These are phyloP conservation scores for Thamnaconus septentrionalis DNA, from an alignment of 2,113 vertebrate genomes.

Conservation along the genomic window DNA sequence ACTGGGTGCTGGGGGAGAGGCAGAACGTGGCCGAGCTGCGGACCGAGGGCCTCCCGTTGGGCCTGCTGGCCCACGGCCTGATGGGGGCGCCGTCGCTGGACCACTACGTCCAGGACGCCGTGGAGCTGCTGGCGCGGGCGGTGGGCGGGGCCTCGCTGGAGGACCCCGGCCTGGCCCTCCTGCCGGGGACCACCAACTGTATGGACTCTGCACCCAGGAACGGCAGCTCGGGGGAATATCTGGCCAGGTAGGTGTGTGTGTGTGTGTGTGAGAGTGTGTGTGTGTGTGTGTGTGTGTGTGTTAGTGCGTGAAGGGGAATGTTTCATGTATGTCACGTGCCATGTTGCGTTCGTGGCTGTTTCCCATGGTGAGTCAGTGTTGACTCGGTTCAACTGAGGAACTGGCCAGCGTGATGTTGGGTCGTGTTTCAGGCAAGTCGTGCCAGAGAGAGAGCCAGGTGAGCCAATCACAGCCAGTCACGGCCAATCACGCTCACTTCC, in stretches of 20 bases:
- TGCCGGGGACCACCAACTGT: slow-evolving; percentile 93
- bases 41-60: slow-evolving; percentile 90
- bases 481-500: no score
- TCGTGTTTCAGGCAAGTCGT: no score
- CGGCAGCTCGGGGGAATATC: slow-evolving; percentile 89
- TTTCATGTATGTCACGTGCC: no score
- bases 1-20: slow-evolving; percentile 94
- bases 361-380: no score
- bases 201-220: slow-evolving; percentile 84
- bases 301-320: no score
- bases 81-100: slow-evolving; percentile 87
- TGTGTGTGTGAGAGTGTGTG: no score
- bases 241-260: slow-evolving; percentile 83
- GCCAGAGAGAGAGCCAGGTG: no score
- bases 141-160: slow-evolving; percentile 87
- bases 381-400: no score
- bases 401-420: no score
- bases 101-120: slow-evolving; percentile 90
- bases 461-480: no score
- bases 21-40: slow-evolving; percentile 92
- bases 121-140: slow-evolving; percentile 89
- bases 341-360: no score
- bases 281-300: no score
- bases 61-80: slow-evolving; percentile 90
- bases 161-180: slow-evolving; percentile 87